Conservation (phyloP, 2,113 vertebrate species). For the Pangasianodon hypophthalmus region DNA sequence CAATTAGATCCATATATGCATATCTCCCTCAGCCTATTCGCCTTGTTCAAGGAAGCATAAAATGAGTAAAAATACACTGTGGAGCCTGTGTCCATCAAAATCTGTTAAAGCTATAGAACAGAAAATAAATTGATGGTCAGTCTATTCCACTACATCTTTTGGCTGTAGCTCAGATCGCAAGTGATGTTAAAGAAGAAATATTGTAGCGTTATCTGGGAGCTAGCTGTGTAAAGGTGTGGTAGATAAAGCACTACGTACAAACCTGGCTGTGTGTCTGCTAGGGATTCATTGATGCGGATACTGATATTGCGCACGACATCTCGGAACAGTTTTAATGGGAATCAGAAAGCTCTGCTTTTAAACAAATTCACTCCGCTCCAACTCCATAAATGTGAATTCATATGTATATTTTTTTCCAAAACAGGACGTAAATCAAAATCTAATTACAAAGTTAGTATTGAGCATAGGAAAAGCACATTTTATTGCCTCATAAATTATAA, state of each 20-base stretch:
- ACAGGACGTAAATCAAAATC: neutral
- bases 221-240: neutral
- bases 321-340: neutral
- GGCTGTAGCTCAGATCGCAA: neutral
- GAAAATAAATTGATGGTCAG: neutral
- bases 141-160: neutral
- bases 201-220: neutral
- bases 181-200: neutral
- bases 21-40: constrained; percentile 70
- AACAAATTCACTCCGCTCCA: neutral
- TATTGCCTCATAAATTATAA: neutral
- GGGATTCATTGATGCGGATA: neutral
- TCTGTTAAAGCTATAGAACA: constrained; percentile 46
- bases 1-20: constrained; percentile 77
- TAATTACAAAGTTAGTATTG: neutral
- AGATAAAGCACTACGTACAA: neutral
- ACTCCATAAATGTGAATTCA: neutral
- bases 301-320: neutral
- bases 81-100: constrained; percentile 64
- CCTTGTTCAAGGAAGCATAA: constrained; percentile 70
- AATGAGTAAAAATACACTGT: constrained; percentile 68
- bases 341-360: neutral
- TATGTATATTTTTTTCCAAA: neutral
- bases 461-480: neutral
- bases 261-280: neutral